These are phyloP conservation scores for Parazoanthus swiftii DNA, from an alignment of 92 coral and sea anemone species.

Conservation along the genomic window DNA sequence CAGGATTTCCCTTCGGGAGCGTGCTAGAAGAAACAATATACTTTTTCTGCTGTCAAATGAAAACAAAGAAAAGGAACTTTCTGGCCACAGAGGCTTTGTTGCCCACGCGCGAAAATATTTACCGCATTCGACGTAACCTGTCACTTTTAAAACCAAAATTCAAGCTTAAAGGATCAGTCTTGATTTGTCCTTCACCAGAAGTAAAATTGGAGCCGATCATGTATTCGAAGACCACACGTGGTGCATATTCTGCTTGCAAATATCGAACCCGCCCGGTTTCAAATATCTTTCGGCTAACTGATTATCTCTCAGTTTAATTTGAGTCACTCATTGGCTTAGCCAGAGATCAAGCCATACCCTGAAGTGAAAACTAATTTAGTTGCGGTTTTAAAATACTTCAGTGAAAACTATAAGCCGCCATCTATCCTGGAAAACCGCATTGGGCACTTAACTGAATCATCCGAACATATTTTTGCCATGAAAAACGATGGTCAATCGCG, in stretches of 20 bases:
- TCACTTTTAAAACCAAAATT: background rate
- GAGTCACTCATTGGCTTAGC: background rate
- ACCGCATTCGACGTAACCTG: background rate
- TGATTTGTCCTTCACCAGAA: background rate
- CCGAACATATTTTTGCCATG: too few relatives aligned
- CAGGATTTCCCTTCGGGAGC: background rate
- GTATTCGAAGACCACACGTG: too few relatives aligned
- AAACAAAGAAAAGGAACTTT: background rate
- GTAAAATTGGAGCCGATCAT: too few relatives aligned
- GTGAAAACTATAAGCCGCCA: background rate
- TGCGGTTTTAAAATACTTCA: background rate
- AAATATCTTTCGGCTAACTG: background rate
- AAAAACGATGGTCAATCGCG: background rate
- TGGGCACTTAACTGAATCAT: background rate
- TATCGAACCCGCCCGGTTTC: too few relatives aligned
- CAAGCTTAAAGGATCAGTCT: background rate
- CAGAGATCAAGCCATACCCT: background rate
- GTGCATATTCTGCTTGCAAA: too few relatives aligned
- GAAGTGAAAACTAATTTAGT: background rate
- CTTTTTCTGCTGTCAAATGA: background rate
- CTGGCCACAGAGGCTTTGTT: background rate
- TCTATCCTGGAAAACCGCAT: background rate
- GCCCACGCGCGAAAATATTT: constrained; percentile 9
- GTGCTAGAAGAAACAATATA: background rate
- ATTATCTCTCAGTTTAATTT: background rate